Evolutionary conservation across 92 coral and sea anemone species (phyloP).

Genomic region (Diadumene lineata): DNA sequence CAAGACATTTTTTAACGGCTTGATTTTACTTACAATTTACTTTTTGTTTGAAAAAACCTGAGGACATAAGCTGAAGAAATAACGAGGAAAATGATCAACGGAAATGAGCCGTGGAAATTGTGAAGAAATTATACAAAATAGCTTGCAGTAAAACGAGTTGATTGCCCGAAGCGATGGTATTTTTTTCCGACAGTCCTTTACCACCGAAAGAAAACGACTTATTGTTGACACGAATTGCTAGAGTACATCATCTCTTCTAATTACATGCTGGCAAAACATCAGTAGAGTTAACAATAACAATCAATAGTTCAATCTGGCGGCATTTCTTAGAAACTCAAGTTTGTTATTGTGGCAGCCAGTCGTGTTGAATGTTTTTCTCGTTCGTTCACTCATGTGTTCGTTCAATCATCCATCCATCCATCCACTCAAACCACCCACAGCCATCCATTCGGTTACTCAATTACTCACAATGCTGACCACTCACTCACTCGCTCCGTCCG

Average conservation of each 20-base stretch:
- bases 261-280: neutral
- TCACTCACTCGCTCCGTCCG: neutral
- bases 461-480: neutral
- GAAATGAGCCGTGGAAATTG: constrained; percentile 7
- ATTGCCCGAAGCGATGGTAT: neutral
- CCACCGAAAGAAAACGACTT: neutral
- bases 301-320: neutral
- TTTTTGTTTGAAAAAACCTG: neutral
- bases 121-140: neutral
- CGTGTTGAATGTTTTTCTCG: too few relatives aligned
- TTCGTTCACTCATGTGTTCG: neutral
- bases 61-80: neutral
- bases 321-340: neutral
- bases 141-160: constrained; percentile 7
- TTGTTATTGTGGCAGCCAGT: neutral
- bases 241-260: neutral
- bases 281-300: neutral
- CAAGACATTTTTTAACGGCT: neutral
- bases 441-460: neutral
- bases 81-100: neutral
- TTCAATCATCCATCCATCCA: constrained; percentile 1
- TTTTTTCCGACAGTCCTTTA: neutral
- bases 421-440: neutral
- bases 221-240: neutral
- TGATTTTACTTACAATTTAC: neutral